Percentiles rank a stretch among this genome's conserved stretches.
phyloP scores from a whole-genome alignment of 2,888 invertebrate species.

The Sinodicranocentrus sp. region DNA sequence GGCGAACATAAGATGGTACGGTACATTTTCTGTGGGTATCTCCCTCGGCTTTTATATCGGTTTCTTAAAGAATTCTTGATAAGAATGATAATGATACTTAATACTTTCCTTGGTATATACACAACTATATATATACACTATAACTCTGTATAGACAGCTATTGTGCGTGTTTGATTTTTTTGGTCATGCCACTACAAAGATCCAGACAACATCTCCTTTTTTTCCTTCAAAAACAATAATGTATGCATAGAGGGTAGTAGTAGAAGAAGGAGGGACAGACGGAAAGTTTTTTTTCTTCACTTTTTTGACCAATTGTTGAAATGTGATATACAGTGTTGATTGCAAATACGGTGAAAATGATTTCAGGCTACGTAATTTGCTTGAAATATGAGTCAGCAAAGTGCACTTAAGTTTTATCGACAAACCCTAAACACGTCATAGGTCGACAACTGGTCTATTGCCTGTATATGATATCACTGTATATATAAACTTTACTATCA shows the following conservation, averaged over 20 bases:
- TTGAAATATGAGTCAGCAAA: conserved; percentile 63
- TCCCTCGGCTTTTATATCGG: conserved; percentile 61
- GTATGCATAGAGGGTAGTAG: no score
- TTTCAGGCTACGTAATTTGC: conserved; percentile 57
- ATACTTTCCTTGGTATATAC: conserved; percentile 21
- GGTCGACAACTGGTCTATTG: conserved; percentile 62
- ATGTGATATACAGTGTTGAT: conserved; percentile 59
- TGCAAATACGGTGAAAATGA: conserved; percentile 63
- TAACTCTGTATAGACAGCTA: not conserved
- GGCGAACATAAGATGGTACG: conserved; percentile 44
- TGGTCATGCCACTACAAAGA: conserved; percentile 5
- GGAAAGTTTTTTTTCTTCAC: not conserved
- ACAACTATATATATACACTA: not conserved
- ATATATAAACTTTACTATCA: no score
- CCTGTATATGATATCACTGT: not conserved
- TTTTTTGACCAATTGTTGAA: conserved; percentile 44
- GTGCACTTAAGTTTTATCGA: conserved; percentile 58
- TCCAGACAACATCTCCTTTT: conserved; percentile 37
- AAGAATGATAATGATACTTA: conserved; percentile 44
- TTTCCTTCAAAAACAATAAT: not conserved
- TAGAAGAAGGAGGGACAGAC: not conserved
- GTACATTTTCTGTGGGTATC: conserved; percentile 32
- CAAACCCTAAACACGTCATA: conserved; percentile 48
- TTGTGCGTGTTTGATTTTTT: conserved; percentile 6
- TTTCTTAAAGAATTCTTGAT: conserved; percentile 41